A percentile compares a stretch with the other conserved stretches of the same genome.
Evolutionary conservation across 2,888 invertebrate genomes (phyloP).

Genomic region (Metopia argyrocephala): DNA sequence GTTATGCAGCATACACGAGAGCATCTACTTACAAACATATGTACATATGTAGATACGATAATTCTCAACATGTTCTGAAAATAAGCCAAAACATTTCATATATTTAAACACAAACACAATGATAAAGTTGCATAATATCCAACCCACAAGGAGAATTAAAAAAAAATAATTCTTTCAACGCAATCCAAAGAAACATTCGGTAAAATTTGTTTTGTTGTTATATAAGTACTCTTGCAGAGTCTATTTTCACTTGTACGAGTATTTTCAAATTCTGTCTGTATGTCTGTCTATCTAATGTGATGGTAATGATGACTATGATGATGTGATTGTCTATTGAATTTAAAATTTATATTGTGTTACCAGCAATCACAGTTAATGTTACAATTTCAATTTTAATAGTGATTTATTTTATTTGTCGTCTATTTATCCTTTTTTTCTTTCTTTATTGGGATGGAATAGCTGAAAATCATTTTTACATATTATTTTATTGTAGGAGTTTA

Average conservation of each 20-base stretch:
- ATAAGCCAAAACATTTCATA: too few relatives aligned
- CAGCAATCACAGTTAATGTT: neutral
- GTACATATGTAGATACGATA: too few relatives aligned
- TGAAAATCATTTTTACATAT: too few relatives aligned
- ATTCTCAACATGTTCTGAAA: too few relatives aligned
- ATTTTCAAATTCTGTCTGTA: slow-evolving; percentile 21
- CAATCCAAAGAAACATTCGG: neutral
- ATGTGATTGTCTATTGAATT: slow-evolving; percentile 32
- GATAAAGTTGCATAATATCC: neutral
- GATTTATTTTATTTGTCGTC: neutral
- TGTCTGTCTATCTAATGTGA: slow-evolving; percentile 38
- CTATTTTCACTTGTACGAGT: neutral
- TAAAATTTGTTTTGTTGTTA: neutral
- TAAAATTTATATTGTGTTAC: slow-evolving; percentile 39
- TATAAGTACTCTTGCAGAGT: neutral
- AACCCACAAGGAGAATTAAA: neutral
- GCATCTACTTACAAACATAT: too few relatives aligned
- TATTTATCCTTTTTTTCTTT: neutral
- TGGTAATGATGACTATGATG: slow-evolving; percentile 19
- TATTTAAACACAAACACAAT: neutral
- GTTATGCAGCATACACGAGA: neutral
- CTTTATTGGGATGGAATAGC: neutral
- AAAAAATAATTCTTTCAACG: neutral
- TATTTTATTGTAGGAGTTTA: too few relatives aligned
- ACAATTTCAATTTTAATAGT: neutral